Evolutionary conservation across 2,797 vertebrate species (phyloP).

Genomic region (Gymnodraco acuticeps): DNA sequence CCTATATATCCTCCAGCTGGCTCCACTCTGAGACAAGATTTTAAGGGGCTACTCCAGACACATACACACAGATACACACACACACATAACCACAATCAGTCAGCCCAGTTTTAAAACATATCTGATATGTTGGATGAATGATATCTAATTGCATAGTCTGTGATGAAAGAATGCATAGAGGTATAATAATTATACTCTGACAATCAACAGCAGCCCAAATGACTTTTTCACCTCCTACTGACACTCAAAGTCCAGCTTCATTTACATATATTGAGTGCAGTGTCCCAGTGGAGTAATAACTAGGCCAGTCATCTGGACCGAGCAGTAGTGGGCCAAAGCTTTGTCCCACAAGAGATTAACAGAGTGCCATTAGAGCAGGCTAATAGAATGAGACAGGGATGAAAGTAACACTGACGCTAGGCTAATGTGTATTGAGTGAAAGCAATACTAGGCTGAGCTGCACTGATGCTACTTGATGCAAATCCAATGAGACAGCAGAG

Average conservation of each 20-base stretch:
- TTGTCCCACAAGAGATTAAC: constrained; percentile 72
- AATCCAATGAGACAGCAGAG: constrained; percentile 67
- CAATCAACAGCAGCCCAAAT: neutral
- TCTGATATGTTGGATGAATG: neutral
- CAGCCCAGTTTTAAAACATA: neutral
- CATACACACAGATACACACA: neutral
- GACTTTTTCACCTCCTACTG: neutral
- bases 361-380: constrained; percentile 72
- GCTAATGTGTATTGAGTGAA: constrained; percentile 79
- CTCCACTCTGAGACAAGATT: constrained; percentile 14
- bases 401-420: constrained; percentile 68
- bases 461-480: constrained; percentile 59
- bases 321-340: constrained; percentile 45
- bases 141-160: neutral
- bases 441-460: constrained; percentile 62
- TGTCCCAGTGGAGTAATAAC: constrained; percentile 63
- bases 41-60: neutral
- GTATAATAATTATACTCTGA: neutral
- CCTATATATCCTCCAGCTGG: constrained; percentile 14
- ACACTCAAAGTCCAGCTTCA: constrained; percentile 28
- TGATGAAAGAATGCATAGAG: neutral
- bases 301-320: constrained; percentile 67
- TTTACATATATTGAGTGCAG: constrained; percentile 51
- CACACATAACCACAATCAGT: no score
- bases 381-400: constrained; percentile 78